phyloP scores from a whole-genome alignment of 2,797 vertebrate species.

The Hybognathus amarus region DNA sequence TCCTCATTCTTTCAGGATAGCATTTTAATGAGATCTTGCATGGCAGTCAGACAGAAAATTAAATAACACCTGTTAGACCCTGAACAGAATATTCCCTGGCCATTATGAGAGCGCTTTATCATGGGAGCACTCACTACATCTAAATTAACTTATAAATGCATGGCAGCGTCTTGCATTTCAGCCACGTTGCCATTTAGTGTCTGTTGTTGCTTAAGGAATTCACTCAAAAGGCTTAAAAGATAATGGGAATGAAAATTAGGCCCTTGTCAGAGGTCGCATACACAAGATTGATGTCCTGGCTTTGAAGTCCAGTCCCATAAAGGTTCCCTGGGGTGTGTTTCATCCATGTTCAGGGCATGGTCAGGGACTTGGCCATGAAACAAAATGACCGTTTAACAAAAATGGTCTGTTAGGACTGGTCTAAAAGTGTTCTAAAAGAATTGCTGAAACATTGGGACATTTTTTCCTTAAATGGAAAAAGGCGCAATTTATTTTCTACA shows the following conservation, averaged over 20 bases:
- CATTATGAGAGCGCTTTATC: conserved; percentile 57
- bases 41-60: conserved; percentile 72
- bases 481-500: neutral
- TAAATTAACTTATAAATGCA: conserved; percentile 67
- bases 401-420: neutral
- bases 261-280: conserved; percentile 8
- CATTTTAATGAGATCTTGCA: conserved; percentile 76
- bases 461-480: neutral
- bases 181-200: conserved; percentile 31
- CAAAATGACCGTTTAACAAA: neutral
- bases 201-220: conserved; percentile 42
- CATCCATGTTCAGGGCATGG: conserved; percentile 31
- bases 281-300: conserved; percentile 21
- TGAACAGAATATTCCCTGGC: conserved; percentile 66
- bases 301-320: conserved; percentile 11
- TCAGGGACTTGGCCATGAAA: conserved; percentile 14
- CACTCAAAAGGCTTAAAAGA: conserved; percentile 38
- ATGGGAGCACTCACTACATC: conserved; percentile 55
- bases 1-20: conserved; percentile 34
- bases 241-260: conserved; percentile 35
- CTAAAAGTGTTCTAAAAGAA: conserved; percentile 2
- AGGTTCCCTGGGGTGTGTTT: conserved; percentile 23
- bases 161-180: conserved; percentile 29
- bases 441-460: neutral
- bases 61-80: conserved; percentile 74